phyloP scores from a whole-genome alignment of 1,140 invertebrate species.

The Megathymus violae region DNA sequence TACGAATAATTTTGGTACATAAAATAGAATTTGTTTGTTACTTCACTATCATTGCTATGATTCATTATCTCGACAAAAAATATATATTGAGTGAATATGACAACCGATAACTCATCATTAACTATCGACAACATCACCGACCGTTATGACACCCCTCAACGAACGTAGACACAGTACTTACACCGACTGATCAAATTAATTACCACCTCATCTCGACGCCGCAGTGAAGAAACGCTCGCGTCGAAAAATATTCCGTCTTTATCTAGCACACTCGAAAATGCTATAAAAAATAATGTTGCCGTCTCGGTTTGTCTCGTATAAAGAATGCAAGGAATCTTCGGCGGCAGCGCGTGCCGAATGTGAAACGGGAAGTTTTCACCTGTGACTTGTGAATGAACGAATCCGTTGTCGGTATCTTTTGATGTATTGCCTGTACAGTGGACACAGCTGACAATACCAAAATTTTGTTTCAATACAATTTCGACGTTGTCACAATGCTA shows the following conservation, averaged over 20 bases:
- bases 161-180: constrained; percentile 59
- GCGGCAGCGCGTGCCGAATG: constrained; percentile 73
- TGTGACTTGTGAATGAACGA: constrained; percentile 67
- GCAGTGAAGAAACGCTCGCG: constrained; percentile 46
- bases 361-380: constrained; percentile 74
- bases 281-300: constrained; percentile 39
- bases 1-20: no score
- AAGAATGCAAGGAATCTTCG: constrained; percentile 61
- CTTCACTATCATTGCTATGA: no score
- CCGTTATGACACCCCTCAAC: constrained; percentile 47
- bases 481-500: constrained; percentile 1
- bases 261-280: constrained; percentile 44
- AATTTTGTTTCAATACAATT: constrained; percentile 12
- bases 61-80: no score
- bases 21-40: no score
- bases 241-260: constrained; percentile 60
- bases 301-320: constrained; percentile 45
- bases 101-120: constrained; percentile 10
- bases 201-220: constrained; percentile 72
- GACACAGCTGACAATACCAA: constrained; percentile 41
- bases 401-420: constrained; percentile 46
- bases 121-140: constrained; percentile 35
- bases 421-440: constrained; percentile 39
- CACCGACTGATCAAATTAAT: constrained; percentile 79
- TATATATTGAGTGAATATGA: no score